Base-by-base conservation (phyloP, 2,113 vertebrate genomes). In the Lota lota region DNA sequence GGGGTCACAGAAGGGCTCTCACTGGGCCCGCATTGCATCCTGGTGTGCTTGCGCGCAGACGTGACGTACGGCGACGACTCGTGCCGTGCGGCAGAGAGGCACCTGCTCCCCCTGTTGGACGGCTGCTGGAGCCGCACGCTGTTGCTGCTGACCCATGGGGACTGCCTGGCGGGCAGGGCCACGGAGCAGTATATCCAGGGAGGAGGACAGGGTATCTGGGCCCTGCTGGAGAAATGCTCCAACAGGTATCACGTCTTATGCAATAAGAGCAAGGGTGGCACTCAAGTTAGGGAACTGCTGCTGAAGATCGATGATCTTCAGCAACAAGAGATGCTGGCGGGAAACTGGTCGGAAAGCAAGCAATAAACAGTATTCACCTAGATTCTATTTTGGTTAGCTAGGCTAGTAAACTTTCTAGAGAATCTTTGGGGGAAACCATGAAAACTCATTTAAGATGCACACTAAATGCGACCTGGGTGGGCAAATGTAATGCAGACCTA, bases 171-270 rank as follows among this genome's bases (percentile, higher is more conserved):
- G n/a, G 36, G 47, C 33, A 50, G 6, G 20, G 18, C 63, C n/a
- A 19, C 47, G 12, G 63, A 64, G 63, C 33, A 64, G 36, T 47
- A 64, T 6, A 47, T 64, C 33, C 11, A 47, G 63, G 47, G 36
- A 20, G 63, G 14, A 64, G 63, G 63, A 12, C 14, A 50, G n/a
- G n/a, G 33, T 36, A 33, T 64, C n/a, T 18, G 47, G 36, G 8
- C 10, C 16, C 63, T 64, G 19, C 6, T 64, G 2, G 33, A 47
- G 11, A 64, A 64, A 47, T 64, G 63, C 17, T 62, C 61, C 22
- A 77, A 77, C 58, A 68, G 53, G 69, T 77, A 72, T 58, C 70
- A 77, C 6, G 70, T 77, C 33, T 33, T 77, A 19, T 40, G 65
- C 47, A 66, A 72, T n/a, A 28, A 7, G 4, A 61, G 65, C 5